Base-by-base conservation (phyloP, 2,113 vertebrate genomes). In the Planiliza haematocheilus region DNA sequence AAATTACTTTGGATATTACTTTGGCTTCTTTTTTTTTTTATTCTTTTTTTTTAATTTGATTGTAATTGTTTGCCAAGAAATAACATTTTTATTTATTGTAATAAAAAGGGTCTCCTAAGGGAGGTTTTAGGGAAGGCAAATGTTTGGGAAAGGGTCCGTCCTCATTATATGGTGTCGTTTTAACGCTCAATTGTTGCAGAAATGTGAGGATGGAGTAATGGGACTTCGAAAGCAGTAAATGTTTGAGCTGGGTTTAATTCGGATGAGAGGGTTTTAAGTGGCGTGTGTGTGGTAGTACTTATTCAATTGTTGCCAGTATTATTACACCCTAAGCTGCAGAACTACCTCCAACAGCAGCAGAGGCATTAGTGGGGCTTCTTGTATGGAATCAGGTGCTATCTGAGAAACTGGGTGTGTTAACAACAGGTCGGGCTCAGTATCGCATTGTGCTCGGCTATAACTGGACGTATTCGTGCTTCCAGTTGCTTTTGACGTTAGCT, bases 261-360 rank as follows among this genome's bases (percentile, higher is more conserved):
- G 59, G 30, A 45, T 52, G 65, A 70, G 38, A 51, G 69, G 73
- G 52, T 72, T 76, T 75, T 59, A 60, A 65, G 73, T 46, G 24
- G 51, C 57, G 18, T 68, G 46, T 69, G 18, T 68, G 46, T 69
- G 20, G 64, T 37, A 16, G 56, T 50, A 74, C 39, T 71, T 74
- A 57, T 60, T 77, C 51, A 66, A 41, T 84, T 86, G 67, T 80
- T 80, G 73, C 7, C 9, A 38, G 62, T 69, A 37, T 70, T 70
- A 82, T 67, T 39, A 39, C 60, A 70, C 30, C 39, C 59, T 79
- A 81, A 79, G 74, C 77, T 71, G 34, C 64, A 37, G 61, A 64
- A 36, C 48, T 17, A 59, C 58, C 30, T n/a, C 38, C 72, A 67
- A 50, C 65, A 72, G 60, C 74, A 74, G 66, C 56, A 46, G 55